A percentile compares a stretch with the other conserved stretches of the same genome.
Evolutionary conservation across 2,113 vertebrate species (phyloP).

Genomic region (Trematocara marginatum): DNA sequence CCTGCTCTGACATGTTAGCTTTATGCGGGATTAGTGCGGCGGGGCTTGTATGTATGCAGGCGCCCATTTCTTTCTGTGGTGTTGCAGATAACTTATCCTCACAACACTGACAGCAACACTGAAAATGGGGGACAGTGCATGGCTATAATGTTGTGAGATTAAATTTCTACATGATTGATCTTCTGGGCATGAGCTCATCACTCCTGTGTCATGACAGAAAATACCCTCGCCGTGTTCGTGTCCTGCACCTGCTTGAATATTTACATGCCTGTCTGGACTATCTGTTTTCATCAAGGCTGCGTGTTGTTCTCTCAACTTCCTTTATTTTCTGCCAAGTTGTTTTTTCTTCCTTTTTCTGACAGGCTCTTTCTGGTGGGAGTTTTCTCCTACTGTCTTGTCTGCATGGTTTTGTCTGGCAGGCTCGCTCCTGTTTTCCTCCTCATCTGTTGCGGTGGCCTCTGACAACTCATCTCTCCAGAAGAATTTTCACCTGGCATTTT

Average conservation of each 20-base stretch:
- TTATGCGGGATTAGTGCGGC: constrained; percentile 18
- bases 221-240: neutral
- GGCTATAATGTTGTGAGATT: constrained; percentile 43
- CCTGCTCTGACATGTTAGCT: neutral
- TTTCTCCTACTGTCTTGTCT: constrained; percentile 2
- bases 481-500: neutral
- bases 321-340: constrained; percentile 6
- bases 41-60: neutral
- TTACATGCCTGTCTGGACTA: neutral
- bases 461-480: neutral
- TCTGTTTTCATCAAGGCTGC: constrained; percentile 10
- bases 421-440: neutral
- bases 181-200: neutral
- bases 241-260: neutral
- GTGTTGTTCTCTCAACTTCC: neutral
- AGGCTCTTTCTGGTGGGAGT: neutral
- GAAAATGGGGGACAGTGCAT: neutral
- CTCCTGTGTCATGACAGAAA: neutral
- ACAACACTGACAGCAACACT: neutral
- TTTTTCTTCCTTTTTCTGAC: neutral
- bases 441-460: neutral
- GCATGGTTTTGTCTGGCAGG: neutral
- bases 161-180: constrained; percentile 39
- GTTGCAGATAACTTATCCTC: constrained; percentile 30
- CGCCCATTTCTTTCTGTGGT: neutral